These are phyloP conservation scores for Caranx ignobilis DNA, from an alignment of 2,113 vertebrate genomes.

Conservation along the genomic window DNA sequence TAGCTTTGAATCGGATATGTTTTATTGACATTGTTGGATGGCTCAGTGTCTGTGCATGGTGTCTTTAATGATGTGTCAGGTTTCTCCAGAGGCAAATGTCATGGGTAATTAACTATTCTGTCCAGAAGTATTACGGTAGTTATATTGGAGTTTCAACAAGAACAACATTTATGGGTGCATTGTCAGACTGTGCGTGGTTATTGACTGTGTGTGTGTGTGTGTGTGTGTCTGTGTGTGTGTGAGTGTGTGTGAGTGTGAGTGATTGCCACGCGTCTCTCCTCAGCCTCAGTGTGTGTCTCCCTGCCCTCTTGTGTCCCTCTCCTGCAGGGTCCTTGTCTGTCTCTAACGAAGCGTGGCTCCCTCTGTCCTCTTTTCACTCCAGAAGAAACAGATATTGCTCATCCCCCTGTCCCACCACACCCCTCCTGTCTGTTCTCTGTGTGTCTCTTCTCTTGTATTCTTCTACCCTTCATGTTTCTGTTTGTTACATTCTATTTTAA, in stretches of 20 bases:
- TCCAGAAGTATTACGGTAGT: background rate
- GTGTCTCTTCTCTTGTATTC: background rate
- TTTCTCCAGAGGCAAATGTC: background rate
- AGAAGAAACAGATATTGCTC: constrained; percentile 57
- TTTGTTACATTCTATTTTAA: background rate
- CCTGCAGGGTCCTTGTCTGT: constrained; percentile 62
- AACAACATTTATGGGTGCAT: background rate
- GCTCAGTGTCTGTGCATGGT: too few relatives aligned
- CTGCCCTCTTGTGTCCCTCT: constrained; percentile 55
- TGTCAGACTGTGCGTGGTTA: background rate
- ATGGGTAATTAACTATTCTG: background rate
- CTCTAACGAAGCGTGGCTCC: constrained; percentile 69
- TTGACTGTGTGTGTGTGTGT: too few relatives aligned
- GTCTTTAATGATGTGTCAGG: too few relatives aligned
- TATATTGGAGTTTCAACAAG: background rate
- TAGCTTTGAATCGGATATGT: too few relatives aligned
- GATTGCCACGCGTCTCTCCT: constrained; percentile 33
- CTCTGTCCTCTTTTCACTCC: constrained; percentile 49
- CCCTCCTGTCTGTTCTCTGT: background rate
- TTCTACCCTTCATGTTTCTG: background rate
- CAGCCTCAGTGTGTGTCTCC: constrained; percentile 20
- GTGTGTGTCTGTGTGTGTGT: constrained; percentile 12
- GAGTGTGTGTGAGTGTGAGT: constrained; percentile 14
- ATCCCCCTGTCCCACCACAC: constrained; percentile 22
- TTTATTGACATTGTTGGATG: background rate